Percentiles rank a stretch among this genome's conserved stretches.
Evolutionary conservation across 2,888 invertebrate genomes (phyloP).

Genomic region (Chrysopilus asiliformis): DNA sequence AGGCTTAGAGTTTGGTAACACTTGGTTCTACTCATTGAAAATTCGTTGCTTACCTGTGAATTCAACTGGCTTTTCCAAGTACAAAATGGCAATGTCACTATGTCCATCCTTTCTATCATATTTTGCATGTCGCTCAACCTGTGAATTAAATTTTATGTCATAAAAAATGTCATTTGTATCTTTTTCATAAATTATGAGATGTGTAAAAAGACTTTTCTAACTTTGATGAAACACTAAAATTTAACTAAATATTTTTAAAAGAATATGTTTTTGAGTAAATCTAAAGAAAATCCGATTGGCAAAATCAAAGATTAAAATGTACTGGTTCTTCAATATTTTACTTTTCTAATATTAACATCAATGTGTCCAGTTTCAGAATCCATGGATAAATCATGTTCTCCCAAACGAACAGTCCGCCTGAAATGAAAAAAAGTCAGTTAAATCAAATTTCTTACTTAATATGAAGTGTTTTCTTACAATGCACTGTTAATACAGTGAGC

Average conservation of each 20-base stretch:
- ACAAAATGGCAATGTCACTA: slow-evolving; percentile 68
- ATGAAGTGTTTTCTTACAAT: slow-evolving; percentile 14
- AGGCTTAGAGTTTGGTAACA: no score
- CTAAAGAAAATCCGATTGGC: no score
- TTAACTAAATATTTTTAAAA: no score
- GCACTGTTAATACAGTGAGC: slow-evolving; percentile 14
- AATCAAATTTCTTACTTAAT: not conserved
- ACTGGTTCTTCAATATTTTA: no score
- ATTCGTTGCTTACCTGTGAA: slow-evolving; percentile 46
- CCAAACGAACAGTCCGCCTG: slow-evolving; percentile 52
- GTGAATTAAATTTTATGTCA: no score
- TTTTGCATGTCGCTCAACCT: slow-evolving; percentile 18
- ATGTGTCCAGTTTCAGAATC: slow-evolving; percentile 41
- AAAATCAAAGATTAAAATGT: no score
- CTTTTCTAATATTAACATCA: slow-evolving; percentile 41
- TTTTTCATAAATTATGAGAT: no score
- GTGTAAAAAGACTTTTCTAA: no score
- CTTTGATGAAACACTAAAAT: no score
- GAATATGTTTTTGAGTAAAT: no score
- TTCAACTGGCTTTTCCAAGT: slow-evolving; percentile 42
- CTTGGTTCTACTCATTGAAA: no score
- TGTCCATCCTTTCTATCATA: slow-evolving; percentile 37
- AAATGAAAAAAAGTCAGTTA: not conserved
- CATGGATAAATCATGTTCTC: slow-evolving; percentile 52
- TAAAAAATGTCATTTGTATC: no score